Evolutionary conservation across 2,888 invertebrate species (phyloP), one percentile per base, ranked within the genome.

Genomic region (Brachylomia viminalis): DNA sequence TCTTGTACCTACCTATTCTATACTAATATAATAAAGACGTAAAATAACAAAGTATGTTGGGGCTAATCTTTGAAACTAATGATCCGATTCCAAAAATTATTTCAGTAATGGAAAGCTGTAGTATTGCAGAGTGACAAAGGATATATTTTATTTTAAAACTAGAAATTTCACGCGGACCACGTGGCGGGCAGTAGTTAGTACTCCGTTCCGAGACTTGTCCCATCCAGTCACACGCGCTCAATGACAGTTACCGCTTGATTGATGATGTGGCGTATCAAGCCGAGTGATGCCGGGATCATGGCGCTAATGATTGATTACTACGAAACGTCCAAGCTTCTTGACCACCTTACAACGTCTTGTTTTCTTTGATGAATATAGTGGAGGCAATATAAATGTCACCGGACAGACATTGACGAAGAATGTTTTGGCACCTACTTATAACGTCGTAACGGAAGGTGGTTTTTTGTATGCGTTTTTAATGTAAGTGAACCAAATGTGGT

Each of bases 221-320:
- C 75, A 82, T 87, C 87, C 59, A 88, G 88, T 1, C 0, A 20
- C 1, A 7, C n/a, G 13, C 27, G 52, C 72, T 90, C 90, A 52
- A 15, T 30, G 86, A 85, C 89, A 90, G 91, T 90, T 92, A 79
- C 90, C 82, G 84, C 91, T 91, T 95, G 95, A 95, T 95, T 94
- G 94, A 95, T 95, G 95, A 93, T 90, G 91, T 88, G 91, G 90
- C 89, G 92, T 92, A 93, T 93, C 93, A 92, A 91, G 91, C 88
- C 89, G 90, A 92, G 93, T 92, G 95, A 92, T 93, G 93, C 88
- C 87, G 92, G 92, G 94, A 95, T 95, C 95, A 95, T 95, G 94
- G 91, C 87, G 87, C 86, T 84, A 79, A 93, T 94, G 95, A 95
- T 95, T 94, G 95, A 95, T 95, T 92, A 90, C 91, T 68, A 75